Evolutionary conservation across 1,140 invertebrate genomes (phyloP).

Genomic region (Atta texana): DNA sequence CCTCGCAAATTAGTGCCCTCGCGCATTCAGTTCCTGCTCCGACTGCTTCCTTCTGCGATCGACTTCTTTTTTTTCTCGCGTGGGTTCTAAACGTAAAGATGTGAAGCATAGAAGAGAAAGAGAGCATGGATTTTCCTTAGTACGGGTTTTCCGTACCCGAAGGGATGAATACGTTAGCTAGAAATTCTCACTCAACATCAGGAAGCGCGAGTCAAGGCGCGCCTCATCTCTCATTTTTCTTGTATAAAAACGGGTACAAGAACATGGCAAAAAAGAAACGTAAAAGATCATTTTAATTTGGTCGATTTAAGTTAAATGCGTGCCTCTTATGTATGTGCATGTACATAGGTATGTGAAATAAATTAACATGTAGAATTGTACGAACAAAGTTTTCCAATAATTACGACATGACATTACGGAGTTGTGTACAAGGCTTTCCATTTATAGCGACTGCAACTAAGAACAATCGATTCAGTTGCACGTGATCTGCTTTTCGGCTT

Average conservation of each 20-base stretch:
- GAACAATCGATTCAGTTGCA: constrained; percentile 55
- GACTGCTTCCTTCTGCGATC: constrained; percentile 67
- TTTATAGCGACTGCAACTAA: constrained; percentile 37
- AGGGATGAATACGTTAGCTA: constrained; percentile 56
- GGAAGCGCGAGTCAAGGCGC: constrained; percentile 36
- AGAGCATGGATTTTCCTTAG: constrained; percentile 37
- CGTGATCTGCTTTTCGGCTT: constrained; percentile 67
- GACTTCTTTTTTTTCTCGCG: constrained; percentile 50
- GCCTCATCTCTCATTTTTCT: constrained; percentile 12
- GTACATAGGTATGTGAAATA: background rate
- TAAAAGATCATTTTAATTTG: constrained; percentile 21
- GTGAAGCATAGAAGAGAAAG: background rate
- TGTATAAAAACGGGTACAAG: background rate
- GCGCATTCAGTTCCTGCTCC: constrained; percentile 68
- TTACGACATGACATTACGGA: constrained; percentile 28
- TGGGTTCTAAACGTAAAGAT: constrained; percentile 44
- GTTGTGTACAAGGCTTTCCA: constrained; percentile 6
- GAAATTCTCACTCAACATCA: constrained; percentile 47
- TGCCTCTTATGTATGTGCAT: background rate
- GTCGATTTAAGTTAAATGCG: background rate
- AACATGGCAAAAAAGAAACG: constrained; percentile 15
- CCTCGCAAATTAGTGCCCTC: constrained; percentile 80
- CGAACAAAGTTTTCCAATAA: constrained; percentile 31
- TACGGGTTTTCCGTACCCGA: constrained; percentile 19
- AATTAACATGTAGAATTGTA: constrained; percentile 9